These are phyloP conservation scores for Triplophysa rosa DNA, from an alignment of 2,113 vertebrate species.

Conservation along the genomic window DNA sequence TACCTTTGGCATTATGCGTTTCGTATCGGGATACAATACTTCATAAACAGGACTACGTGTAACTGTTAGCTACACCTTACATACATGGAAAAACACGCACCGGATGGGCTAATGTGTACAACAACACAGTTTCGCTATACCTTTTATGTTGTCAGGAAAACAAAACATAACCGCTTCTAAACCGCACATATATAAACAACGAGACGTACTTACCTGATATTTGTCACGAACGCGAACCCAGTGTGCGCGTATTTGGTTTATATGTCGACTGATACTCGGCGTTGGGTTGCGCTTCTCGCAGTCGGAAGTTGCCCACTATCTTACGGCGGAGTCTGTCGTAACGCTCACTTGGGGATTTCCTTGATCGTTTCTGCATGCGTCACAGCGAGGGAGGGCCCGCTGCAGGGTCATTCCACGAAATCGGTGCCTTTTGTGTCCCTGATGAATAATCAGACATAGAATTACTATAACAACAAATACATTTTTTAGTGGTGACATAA, in stretches of 20 bases:
- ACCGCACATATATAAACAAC: not conserved
- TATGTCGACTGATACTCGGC: not conserved
- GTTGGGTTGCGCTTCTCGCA: not conserved
- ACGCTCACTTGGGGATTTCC: constrained; percentile 69
- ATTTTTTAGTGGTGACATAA: too few relatives aligned
- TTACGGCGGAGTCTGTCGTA: constrained; percentile 59
- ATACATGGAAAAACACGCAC: not conserved
- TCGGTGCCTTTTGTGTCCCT: too few relatives aligned
- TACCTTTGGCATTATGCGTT: not conserved
- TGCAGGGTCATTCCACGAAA: too few relatives aligned
- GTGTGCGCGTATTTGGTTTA: not conserved
- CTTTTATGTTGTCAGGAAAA: not conserved
- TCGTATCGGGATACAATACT: not conserved
- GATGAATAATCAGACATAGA: too few relatives aligned
- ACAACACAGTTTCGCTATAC: not conserved
- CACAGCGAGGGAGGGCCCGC: constrained; percentile 47
- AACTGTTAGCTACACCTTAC: not conserved
- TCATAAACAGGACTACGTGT: not conserved
- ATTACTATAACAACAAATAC: too few relatives aligned
- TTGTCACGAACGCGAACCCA: not conserved
- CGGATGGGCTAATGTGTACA: constrained; percentile 8
- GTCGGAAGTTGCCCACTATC: constrained; percentile 50
- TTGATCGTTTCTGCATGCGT: constrained; percentile 63
- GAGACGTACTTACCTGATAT: not conserved
- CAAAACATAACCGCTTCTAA: not conserved